These are phyloP conservation scores for Paedocypris micromegethes DNA, from an alignment of 2,797 vertebrate genomes.

Conservation along the genomic window DNA sequence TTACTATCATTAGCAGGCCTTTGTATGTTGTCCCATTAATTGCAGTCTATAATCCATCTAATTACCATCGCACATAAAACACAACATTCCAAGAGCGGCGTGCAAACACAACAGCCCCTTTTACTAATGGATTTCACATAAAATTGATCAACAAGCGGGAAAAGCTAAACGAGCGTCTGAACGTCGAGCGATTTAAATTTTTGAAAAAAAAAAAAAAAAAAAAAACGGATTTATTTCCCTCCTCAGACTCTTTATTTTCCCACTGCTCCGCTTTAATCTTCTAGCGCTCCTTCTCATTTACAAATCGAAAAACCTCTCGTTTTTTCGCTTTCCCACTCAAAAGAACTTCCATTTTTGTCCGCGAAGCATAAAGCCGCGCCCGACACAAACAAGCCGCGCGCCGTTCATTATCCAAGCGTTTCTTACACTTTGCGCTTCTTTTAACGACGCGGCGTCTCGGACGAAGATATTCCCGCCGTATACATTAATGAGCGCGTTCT, in stretches of 20 bases:
- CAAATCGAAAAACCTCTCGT: not conserved
- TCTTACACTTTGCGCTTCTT: too few species aligned
- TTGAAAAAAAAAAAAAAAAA: not conserved
- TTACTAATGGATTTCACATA: constrained; percentile 29
- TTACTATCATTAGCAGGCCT: too few species aligned
- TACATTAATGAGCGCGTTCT: too few species aligned
- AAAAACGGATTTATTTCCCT: not conserved
- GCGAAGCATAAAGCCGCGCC: too few species aligned
- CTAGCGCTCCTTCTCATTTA: not conserved
- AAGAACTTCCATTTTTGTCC: too few species aligned
- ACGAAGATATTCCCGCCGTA: too few species aligned
- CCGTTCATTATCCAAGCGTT: too few species aligned
- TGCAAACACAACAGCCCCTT: constrained; percentile 18
- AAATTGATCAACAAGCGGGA: constrained; percentile 18
- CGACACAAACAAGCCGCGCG: too few species aligned
- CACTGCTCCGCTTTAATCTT: constrained; percentile 9
- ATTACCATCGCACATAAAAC: constrained; percentile 32
- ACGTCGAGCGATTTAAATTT: too few species aligned
- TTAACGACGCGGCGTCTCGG: too few species aligned
- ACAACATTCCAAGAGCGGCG: constrained; percentile 4
- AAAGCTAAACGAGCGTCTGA: constrained; percentile 3
- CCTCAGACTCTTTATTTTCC: not conserved
- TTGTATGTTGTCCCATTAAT: too few species aligned
- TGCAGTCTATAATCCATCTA: constrained; percentile 8
- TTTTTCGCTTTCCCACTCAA: too few species aligned